phyloP scores from a whole-genome alignment of 2,888 invertebrate genomes.

The Cataglyphis altisquamis region DNA sequence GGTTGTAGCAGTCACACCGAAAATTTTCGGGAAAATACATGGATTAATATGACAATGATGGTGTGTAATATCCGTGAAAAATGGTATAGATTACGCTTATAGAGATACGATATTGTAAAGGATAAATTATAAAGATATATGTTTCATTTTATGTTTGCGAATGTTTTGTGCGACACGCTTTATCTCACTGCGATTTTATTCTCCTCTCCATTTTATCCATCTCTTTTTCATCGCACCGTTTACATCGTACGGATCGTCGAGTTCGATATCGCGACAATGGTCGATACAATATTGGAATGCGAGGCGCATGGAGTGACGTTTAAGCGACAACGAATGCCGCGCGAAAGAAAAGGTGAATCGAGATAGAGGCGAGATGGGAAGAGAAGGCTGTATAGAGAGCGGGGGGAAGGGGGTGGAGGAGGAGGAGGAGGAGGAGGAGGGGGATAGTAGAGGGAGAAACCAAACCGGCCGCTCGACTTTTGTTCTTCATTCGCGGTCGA shows the following conservation, averaged over 20 bases:
- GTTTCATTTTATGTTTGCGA: conserved; percentile 36
- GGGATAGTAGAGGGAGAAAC: not conserved
- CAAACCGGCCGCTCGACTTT: conserved; percentile 61
- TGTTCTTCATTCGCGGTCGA: conserved; percentile 63
- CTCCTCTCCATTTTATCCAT: not conserved
- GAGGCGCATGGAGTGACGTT: conserved; percentile 59
- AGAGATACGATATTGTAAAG: conserved; percentile 5
- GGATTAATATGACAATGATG: not conserved
- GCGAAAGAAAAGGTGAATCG: conserved; percentile 40
- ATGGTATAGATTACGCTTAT: conserved; percentile 4
- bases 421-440: no score
- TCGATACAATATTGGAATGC: conserved; percentile 60
- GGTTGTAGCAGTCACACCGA: not conserved
- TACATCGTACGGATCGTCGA: conserved; percentile 71
- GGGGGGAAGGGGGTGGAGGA: not conserved
- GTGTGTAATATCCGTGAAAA: not conserved
- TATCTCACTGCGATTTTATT: conserved; percentile 36
- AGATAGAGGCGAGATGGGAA: conserved; percentile 18
- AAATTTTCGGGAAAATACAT: conserved; percentile 1
- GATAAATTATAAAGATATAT: conserved; percentile 31
- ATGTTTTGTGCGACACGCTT: conserved; percentile 43
- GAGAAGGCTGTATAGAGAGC: not conserved
- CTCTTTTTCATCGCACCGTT: conserved; percentile 60
- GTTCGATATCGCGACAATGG: conserved; percentile 76
- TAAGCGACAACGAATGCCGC: conserved; percentile 59